A percentile compares a stretch with the other conserved stretches of the same genome.
Conservation (phyloP, 2,888 invertebrate genomes). For the Caenorhabditis japonica region DNA sequence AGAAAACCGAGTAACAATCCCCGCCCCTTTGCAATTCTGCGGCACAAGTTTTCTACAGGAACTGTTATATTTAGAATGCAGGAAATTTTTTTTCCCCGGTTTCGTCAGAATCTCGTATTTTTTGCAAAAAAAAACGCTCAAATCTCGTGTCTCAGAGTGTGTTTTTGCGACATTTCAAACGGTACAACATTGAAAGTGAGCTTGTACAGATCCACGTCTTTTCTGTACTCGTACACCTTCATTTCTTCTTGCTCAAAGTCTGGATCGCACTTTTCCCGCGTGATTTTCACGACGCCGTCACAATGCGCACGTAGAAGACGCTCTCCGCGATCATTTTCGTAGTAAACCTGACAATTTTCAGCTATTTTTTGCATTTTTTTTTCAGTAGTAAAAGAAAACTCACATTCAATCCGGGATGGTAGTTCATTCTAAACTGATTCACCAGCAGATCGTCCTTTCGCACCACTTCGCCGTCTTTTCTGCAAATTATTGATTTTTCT, state of each 20-base stretch:
- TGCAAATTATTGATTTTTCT: conserved; percentile 11
- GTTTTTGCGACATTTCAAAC: conserved; percentile 50
- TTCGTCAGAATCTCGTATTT: too few relatives aligned
- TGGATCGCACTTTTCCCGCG: conserved; percentile 66
- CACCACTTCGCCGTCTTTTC: conserved; percentile 66
- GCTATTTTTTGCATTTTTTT: neutral
- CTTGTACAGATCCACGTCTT: conserved; percentile 57
- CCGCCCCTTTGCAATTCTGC: too few relatives aligned
- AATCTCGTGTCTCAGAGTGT: conserved; percentile 53
- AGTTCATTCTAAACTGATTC: conserved; percentile 73
- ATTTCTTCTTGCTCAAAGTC: conserved; percentile 62
- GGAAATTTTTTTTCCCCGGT: too few relatives aligned
- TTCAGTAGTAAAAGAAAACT: conserved; percentile 19
- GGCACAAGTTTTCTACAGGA: too few relatives aligned
- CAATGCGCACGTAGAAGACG: conserved; percentile 71
- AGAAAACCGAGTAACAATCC: neutral
- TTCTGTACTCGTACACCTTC: conserved; percentile 55
- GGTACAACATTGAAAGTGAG: conserved; percentile 65
- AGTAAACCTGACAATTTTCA: conserved; percentile 50
- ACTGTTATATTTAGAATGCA: too few relatives aligned
- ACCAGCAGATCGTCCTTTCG: conserved; percentile 74
- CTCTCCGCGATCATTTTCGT: conserved; percentile 63
- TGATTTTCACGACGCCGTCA: conserved; percentile 76
- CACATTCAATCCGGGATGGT: conserved; percentile 77
- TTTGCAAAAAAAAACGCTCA: conserved; percentile 16